Conservation (phyloP, 2,113 vertebrate species). For the Carassius auratus region DNA sequence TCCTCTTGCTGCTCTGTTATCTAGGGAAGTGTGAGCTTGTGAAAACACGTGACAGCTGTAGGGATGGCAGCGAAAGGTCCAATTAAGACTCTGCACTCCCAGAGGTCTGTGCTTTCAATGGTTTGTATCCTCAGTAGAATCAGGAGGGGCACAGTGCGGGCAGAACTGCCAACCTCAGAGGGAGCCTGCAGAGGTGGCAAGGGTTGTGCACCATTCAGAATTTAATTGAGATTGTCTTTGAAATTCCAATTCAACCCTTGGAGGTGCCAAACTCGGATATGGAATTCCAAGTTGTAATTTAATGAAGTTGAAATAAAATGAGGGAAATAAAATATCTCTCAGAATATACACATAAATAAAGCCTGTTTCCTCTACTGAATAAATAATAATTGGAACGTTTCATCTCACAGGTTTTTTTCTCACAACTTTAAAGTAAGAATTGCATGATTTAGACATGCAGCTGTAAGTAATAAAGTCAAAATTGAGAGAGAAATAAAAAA, state of each 20-base stretch:
- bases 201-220: constrained; percentile 20
- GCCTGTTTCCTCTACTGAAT: too few relatives aligned
- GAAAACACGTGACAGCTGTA: constrained; percentile 17
- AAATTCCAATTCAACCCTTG: neutral
- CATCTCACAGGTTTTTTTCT: too few relatives aligned
- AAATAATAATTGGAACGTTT: too few relatives aligned
- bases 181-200: constrained; percentile 53
- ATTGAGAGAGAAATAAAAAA: too few relatives aligned
- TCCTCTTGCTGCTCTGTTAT: neutral
- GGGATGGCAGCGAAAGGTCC: constrained; percentile 26
- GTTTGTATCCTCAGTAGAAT: constrained; percentile 16
- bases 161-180: constrained; percentile 55
- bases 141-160: constrained; percentile 32
- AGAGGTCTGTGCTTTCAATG: constrained; percentile 15
- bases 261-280: neutral
- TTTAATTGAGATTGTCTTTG: neutral
- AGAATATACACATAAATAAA: neutral
- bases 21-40: neutral
- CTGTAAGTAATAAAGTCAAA: too few relatives aligned
- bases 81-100: constrained; percentile 51
- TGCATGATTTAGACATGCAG: too few relatives aligned
- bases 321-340: neutral
- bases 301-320: neutral
- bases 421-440: too few relatives aligned
- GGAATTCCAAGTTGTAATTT: neutral